Evolutionary conservation across 2,797 vertebrate species (phyloP).

Genomic region (Gila robusta): DNA sequence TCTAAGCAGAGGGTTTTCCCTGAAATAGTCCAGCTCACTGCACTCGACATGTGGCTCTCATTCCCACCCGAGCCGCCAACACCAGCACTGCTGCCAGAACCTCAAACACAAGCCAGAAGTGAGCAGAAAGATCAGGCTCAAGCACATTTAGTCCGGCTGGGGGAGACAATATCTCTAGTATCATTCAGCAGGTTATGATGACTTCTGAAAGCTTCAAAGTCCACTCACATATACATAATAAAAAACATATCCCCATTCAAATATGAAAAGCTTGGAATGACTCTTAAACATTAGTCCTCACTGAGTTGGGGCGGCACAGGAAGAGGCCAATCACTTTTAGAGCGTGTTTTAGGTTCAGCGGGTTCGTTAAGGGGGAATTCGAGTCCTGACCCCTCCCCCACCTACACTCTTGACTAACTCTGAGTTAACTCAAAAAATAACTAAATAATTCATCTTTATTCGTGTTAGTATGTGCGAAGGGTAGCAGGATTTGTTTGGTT

Average conservation of each 20-base stretch:
- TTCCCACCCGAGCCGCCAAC: slow-evolving; percentile 41
- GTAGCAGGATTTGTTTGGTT: slow-evolving; percentile 1
- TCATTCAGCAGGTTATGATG: background rate
- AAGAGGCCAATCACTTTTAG: slow-evolving; percentile 58
- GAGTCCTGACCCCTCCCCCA: slow-evolving; percentile 18
- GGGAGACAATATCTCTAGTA: slow-evolving; percentile 1
- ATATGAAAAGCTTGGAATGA: background rate
- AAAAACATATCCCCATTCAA: background rate
- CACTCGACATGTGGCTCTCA: slow-evolving; percentile 61
- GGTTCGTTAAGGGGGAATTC: slow-evolving; percentile 57
- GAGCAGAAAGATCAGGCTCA: background rate
- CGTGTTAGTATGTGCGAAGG: background rate
- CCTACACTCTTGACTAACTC: slow-evolving; percentile 14
- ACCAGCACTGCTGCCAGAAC: slow-evolving; percentile 43
- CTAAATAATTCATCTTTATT: slow-evolving; percentile 1
- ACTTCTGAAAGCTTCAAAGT: background rate
- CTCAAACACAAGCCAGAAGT: slow-evolving; percentile 34
- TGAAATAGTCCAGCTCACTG: slow-evolving; percentile 57
- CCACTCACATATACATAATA: background rate
- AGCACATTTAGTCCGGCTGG: slow-evolving; percentile 16
- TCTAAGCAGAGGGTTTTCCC: slow-evolving; percentile 58
- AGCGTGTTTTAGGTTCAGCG: slow-evolving; percentile 50
- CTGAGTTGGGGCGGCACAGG: slow-evolving; percentile 54
- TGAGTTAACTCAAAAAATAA: slow-evolving; percentile 33
- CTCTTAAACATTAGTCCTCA: slow-evolving; percentile 52